A percentile compares a stretch with the other conserved stretches of the same genome.
phyloP scores from a whole-genome alignment of 2,888 invertebrate genomes.

The Scaptomyza polygonia region DNA sequence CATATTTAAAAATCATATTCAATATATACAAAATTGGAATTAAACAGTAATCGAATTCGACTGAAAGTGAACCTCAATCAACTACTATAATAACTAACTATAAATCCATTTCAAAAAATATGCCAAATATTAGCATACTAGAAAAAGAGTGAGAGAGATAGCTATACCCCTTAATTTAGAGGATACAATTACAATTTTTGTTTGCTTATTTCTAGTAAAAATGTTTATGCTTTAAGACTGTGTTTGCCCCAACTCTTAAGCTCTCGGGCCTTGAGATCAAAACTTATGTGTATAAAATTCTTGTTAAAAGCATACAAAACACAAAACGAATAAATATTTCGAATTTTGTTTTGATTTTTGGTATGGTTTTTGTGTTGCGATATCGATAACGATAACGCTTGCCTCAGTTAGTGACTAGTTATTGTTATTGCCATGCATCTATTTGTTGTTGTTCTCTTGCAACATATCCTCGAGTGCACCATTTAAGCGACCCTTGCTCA shows the following conservation, averaged over 20 bases:
- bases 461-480: slow-evolving; percentile 83
- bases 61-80: slow-evolving; percentile 1
- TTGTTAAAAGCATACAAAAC: slow-evolving; percentile 7
- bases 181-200: slow-evolving; percentile 2
- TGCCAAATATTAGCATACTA: slow-evolving; percentile 37
- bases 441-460: slow-evolving; percentile 83
- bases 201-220: background rate
- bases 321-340: slow-evolving; percentile 3
- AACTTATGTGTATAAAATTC: slow-evolving; percentile 10
- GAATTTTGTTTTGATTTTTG: slow-evolving; percentile 31
- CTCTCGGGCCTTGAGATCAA: slow-evolving; percentile 6
- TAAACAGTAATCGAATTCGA: slow-evolving; percentile 10
- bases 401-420: background rate
- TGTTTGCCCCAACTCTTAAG: background rate
- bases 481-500: slow-evolving; percentile 84
- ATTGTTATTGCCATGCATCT: slow-evolving; percentile 21
- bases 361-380: background rate
- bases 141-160: background rate
- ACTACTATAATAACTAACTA: slow-evolving; percentile 12
- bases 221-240: too few species aligned
- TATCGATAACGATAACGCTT: slow-evolving; percentile 10
- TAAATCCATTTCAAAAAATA: background rate
- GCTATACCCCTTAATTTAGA: background rate
- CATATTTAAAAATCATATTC: slow-evolving; percentile 13
- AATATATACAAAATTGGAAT: slow-evolving; percentile 13